Percentiles rank a stretch among this genome's conserved stretches.
These are phyloP conservation scores for Bos taurus DNA, from an alignment of 2,113 vertebrate genomes.

Conservation along the genomic window ARS-UCD2.0 NC_037332.1:93453001-93453500, in stretches of 20 bases:
- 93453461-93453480: conserved; percentile 55
- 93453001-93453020: not conserved
- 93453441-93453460: conserved; percentile 61
- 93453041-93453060: not conserved
- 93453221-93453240: not conserved
- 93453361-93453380: conserved; percentile 46
- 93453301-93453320: conserved; percentile 46
- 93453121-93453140: not conserved
- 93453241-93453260: conserved; percentile 7
- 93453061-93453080: not conserved
- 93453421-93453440: conserved; percentile 59
- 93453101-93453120: not conserved
- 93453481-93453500: conserved; percentile 51
- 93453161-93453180: conserved; percentile 3
- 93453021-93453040: not conserved
- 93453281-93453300: conserved; percentile 31
- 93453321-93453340: conserved; percentile 55
- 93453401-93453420: conserved; percentile 61
- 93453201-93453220: not conserved
- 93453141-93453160: not conserved
- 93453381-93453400: conserved; percentile 58
- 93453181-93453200: not conserved
- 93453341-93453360: conserved; percentile 62
- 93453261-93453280: conserved; percentile 27
- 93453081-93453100: not conserved